Base-by-base conservation (phyloP, 2,113 vertebrate genomes). In the Pterocles gutturalis region DNA sequence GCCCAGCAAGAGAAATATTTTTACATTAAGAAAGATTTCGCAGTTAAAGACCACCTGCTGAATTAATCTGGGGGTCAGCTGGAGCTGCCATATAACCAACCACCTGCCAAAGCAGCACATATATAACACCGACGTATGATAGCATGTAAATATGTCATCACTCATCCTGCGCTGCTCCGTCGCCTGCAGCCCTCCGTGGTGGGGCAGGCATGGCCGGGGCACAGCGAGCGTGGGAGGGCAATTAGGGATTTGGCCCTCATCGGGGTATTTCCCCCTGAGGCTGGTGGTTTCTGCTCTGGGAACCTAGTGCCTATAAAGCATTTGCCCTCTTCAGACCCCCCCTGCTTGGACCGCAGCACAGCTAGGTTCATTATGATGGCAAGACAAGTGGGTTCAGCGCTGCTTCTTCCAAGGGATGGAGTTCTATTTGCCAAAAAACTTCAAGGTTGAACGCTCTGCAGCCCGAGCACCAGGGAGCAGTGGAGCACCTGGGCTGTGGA, bases 51-150 rank as follows among this genome's bases (percentile, higher is more conserved):
- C 90, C 94, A 65, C 31, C 88, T 75, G 83, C 65, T 66, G 95
- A 81, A 96, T 96, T 95, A 95, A 96, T 93, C 94, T 79, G 64
- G 36, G 85, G 97, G 92, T 96, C 95, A 96, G 36, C 67, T 55
- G 41, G 76, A 93, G 70, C 81, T 73, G 91, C 88, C 1, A 13
- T 88, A 72, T 58, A 84, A 28, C 48, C 57, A 51, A 10, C 31
- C 13, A 2, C 62, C 81, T 1, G 0, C 71, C 71, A 34, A 72
- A 69, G 91, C 79, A 7, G 4, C 21, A 77, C 26, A 5, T 34
- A 14, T 34, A 12, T 25, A 67, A 36, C 57, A 90, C 33, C 43
- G 2, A 34, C 1, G 20, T 53, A 2, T 11, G 79, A 51, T 0
- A 72, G 53, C 48, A 61, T 10, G 38, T 36, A 53, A 71, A 83